Percentiles rank a stretch among this genome's conserved stretches.
Evolutionary conservation across 2,113 vertebrate species (phyloP).

Genomic region (Lophura nycthemera): DNA sequence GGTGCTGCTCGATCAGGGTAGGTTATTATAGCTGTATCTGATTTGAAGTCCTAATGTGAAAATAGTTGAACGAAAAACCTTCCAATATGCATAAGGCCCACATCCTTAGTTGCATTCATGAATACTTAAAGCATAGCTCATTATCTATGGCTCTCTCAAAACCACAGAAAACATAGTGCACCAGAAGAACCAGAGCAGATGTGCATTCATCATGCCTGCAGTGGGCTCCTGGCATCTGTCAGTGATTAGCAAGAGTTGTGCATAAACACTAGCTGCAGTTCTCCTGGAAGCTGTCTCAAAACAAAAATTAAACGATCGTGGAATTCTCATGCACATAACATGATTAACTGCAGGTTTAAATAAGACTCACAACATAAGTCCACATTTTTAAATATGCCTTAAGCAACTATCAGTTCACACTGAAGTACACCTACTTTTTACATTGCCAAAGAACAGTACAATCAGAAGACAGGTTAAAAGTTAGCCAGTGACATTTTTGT

Average conservation of each 20-base stretch:
- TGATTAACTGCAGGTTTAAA: slow-evolving; percentile 56
- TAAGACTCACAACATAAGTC: slow-evolving; percentile 23
- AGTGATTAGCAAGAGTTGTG: background rate
- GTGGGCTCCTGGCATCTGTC: slow-evolving; percentile 14
- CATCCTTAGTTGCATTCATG: background rate
- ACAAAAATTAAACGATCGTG: slow-evolving; percentile 16
- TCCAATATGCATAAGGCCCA: background rate
- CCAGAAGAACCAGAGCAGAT: background rate
- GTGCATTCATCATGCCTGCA: background rate
- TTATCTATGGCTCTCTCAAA: background rate
- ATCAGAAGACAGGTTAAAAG: slow-evolving; percentile 80
- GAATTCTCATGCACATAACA: slow-evolving; percentile 41
- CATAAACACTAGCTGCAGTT: background rate
- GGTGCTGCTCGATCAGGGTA: background rate
- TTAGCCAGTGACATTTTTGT: slow-evolving; percentile 74
- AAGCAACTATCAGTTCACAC: slow-evolving; percentile 53
- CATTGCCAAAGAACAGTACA: slow-evolving; percentile 62
- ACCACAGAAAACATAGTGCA: background rate
- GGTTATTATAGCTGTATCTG: background rate
- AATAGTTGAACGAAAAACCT: background rate
- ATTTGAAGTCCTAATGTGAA: background rate
- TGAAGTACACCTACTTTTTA: slow-evolving; percentile 40
- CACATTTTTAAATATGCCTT: slow-evolving; percentile 54
- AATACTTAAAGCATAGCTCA: slow-evolving; percentile 9
- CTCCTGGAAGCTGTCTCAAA: slow-evolving; percentile 52